These are phyloP conservation scores for Aleiodes sp. DNA, from an alignment of 1,140 invertebrate genomes.

Conservation along the genomic window DNA sequence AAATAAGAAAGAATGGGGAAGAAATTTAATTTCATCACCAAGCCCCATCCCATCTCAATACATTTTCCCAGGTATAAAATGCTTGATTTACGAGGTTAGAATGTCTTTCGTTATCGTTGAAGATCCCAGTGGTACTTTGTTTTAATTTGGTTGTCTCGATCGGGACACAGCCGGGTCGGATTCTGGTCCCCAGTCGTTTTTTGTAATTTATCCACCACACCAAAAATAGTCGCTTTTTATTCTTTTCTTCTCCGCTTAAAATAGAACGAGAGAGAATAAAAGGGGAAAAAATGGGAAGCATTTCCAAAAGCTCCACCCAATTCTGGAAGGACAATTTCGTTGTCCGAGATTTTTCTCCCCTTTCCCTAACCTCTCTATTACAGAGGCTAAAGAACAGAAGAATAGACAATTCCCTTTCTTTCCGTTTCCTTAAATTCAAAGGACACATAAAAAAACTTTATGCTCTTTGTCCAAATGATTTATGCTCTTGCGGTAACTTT, in stretches of 20 bases:
- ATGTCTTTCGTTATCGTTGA: conserved; percentile 20
- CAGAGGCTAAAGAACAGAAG: too few species aligned
- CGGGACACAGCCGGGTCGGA: conserved; percentile 16
- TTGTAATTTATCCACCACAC: conserved; percentile 11
- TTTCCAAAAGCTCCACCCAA: not conserved
- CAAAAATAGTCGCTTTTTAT: too few species aligned
- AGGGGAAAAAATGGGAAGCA: not conserved
- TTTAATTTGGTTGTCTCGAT: conserved; percentile 38
- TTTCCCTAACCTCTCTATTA: too few species aligned
- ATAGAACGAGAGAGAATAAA: too few species aligned
- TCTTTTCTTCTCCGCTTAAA: too few species aligned
- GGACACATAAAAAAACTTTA: too few species aligned
- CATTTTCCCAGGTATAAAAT: conserved; percentile 15
- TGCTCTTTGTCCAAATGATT: too few species aligned
- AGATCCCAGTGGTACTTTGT: conserved; percentile 29
- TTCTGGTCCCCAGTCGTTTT: conserved; percentile 13
- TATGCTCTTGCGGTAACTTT: too few species aligned
- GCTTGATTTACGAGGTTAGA: conserved; percentile 34
- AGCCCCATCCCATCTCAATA: not conserved
- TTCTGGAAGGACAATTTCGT: not conserved
- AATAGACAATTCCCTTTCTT: too few species aligned
- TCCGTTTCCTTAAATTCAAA: too few species aligned
- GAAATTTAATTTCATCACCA: conserved; percentile 24
- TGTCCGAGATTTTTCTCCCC: too few species aligned
- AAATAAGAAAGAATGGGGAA: not conserved